Base-by-base conservation (phyloP, 2,113 vertebrate species). In the Cavia porcellus region DNA sequence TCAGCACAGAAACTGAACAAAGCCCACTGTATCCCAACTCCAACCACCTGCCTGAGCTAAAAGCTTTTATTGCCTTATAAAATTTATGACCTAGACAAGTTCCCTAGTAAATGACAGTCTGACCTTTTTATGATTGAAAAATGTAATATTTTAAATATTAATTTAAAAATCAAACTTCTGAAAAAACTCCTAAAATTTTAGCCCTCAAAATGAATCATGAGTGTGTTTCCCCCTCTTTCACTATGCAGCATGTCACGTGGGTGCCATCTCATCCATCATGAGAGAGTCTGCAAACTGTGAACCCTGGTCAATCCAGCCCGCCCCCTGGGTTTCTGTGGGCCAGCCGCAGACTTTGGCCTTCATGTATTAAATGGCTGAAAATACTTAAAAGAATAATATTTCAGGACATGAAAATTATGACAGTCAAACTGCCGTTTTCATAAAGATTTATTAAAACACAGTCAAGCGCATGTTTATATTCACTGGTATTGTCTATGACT, bases 371-470 rank as follows among this genome's bases (percentile, higher is more conserved):
- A 24, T 90, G 2, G 0, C 57, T 95, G 92, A 61, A 80, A 66
- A 64, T 3, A 81, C 75, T 89, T 19, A 77, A 92, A 95, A 52
- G 1, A 87, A 20, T n/a, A 92, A 50, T 45, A 83, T 66, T 74
- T 93, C 55, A 2, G 77, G 22, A 82, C 62, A 6, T 83, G 30
- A 84, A 68, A 80, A 74, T 91, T 61, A 42, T 74, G 38, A 38
- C 24, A 64, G 52, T 94, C 55, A 79, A 83, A 87, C 17, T 59
- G 83, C 8, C 42, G 1, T 59, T 30, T 83, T 97, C 55, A 38
- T 88, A 64, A 96, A 79, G 30, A 85, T 70, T 66, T 77, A 57
- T 72, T 94, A 72, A 38, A 82, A 50, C 17, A 66, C 15, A 92
- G 2, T 15, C 28, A 7, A 28, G 0, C 9, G 15, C 5, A 61